phyloP scores from a whole-genome alignment of 92 coral and sea anemone species.

The Pocillopora meandrina region DNA sequence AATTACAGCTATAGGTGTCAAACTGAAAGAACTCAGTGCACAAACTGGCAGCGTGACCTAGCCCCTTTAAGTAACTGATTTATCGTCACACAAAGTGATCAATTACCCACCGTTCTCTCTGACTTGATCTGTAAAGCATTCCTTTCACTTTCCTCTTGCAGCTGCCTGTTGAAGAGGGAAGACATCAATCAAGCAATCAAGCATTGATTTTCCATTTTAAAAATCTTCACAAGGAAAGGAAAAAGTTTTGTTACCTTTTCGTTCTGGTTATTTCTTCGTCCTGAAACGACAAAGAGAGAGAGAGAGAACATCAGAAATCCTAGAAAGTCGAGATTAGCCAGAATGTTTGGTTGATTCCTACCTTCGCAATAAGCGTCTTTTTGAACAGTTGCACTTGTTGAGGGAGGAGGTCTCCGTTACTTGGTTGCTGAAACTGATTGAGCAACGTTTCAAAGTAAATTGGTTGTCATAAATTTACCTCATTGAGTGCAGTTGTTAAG shows the following conservation, averaged over 20 bases:
- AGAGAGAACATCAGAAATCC: background rate
- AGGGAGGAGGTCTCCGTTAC: conserved; percentile 64
- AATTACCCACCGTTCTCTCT: conserved; percentile 69
- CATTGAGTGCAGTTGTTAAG: too few species aligned
- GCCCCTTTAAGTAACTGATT: background rate
- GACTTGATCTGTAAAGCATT: conserved; percentile 63
- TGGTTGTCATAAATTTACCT: background rate
- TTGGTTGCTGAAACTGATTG: conserved; percentile 22
- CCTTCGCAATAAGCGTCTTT: conserved; percentile 81
- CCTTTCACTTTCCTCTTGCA: conserved; percentile 71
- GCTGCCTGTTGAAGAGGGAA: conserved; percentile 52
- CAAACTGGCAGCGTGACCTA: too few species aligned
- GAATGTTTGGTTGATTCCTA: background rate
- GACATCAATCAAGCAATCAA: background rate
- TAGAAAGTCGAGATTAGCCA: background rate
- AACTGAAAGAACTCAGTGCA: too few species aligned
- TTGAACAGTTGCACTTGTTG: conserved; percentile 77
- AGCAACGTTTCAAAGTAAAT: background rate
- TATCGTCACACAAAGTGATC: background rate
- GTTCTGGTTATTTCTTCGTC: conserved; percentile 83
- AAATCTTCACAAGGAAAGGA: background rate
- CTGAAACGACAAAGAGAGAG: conserved; percentile 37
- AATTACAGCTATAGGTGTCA: too few species aligned
- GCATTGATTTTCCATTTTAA: background rate
- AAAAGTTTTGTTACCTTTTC: conserved; percentile 57